These are phyloP conservation scores for Hymenochirus boettgeri DNA, from an alignment of 2,113 vertebrate genomes.

Conservation along the genomic window DNA sequence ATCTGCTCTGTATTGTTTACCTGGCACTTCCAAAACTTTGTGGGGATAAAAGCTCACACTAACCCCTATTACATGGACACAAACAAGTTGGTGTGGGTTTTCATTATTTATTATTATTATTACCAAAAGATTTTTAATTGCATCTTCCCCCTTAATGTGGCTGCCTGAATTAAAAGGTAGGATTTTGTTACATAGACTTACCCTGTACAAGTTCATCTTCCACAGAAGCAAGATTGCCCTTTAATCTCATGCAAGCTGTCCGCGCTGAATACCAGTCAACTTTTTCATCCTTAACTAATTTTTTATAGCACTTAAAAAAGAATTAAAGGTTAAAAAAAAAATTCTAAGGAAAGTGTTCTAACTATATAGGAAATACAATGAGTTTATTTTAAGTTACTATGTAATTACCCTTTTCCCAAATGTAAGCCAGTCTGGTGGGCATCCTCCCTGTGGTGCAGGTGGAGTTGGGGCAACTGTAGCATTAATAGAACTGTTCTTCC, in stretches of 20 bases:
- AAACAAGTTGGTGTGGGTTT: no score
- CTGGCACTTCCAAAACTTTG: no score
- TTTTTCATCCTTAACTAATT: slow-evolving; percentile 57
- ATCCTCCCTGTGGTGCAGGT: slow-evolving; percentile 63
- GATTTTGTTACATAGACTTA: no score
- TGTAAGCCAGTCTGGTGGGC: slow-evolving; percentile 71
- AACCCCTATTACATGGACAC: no score
- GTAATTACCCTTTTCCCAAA: slow-evolving; percentile 79
- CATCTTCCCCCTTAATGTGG: no score
- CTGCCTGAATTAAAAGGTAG: no score
- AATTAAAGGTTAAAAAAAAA: no score
- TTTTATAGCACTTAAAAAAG: slow-evolving; percentile 79
- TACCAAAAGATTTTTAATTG: no score
- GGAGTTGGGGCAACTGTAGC: slow-evolving; percentile 67
- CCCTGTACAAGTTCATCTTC: slow-evolving; percentile 76
- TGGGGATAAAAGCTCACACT: no score
- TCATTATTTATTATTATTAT: no score
- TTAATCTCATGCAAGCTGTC: slow-evolving; percentile 64
- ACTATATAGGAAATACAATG: not conserved
- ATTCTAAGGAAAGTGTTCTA: not conserved
- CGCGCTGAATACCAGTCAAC: slow-evolving; percentile 75
- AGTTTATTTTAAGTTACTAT: not conserved
- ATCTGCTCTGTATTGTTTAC: no score
- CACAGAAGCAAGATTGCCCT: slow-evolving; percentile 83
- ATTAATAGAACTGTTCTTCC: slow-evolving; percentile 73